Conservation (phyloP, 2,797 vertebrate species). For the Fringilla coelebs region DNA sequence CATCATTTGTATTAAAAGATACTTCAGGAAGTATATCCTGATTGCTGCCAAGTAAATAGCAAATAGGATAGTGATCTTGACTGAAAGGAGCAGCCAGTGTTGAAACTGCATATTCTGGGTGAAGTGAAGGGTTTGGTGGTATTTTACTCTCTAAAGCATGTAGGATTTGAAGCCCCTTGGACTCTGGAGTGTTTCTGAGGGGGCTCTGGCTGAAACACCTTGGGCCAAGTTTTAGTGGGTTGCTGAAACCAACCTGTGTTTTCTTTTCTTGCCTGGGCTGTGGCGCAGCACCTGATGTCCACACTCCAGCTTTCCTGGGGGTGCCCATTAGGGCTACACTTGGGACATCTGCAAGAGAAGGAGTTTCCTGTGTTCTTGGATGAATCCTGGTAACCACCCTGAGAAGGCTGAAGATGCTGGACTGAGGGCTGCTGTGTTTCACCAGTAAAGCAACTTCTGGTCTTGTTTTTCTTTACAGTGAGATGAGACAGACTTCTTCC, state of each 20-base stretch:
- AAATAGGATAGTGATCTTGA: neutral
- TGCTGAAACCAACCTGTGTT: neutral
- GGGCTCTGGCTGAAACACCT: neutral
- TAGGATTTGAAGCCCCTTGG: neutral
- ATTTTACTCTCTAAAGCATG: neutral
- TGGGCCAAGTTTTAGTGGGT: neutral
- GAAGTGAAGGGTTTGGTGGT: neutral
- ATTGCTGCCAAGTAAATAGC: neutral
- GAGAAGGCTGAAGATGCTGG: neutral
- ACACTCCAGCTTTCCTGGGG: neutral
- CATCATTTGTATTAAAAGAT: neutral
- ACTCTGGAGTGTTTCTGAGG: neutral
- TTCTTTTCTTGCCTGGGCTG: neutral
- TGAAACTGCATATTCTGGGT: neutral
- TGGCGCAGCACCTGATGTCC: neutral
- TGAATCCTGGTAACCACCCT: neutral
- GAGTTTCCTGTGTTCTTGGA: neutral
- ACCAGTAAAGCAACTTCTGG: neutral
- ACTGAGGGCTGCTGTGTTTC: neutral
- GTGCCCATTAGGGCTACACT: neutral
- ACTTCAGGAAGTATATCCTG: neutral
- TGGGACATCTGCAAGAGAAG: neutral
- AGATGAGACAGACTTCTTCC: neutral
- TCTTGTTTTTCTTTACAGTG: neutral
- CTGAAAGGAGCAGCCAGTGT: neutral